A percentile compares a stretch with the other conserved stretches of the same genome.
These are phyloP conservation scores for Noctua fimbriata DNA, from an alignment of 2,888 invertebrate genomes.

Conservation along the genomic window DNA sequence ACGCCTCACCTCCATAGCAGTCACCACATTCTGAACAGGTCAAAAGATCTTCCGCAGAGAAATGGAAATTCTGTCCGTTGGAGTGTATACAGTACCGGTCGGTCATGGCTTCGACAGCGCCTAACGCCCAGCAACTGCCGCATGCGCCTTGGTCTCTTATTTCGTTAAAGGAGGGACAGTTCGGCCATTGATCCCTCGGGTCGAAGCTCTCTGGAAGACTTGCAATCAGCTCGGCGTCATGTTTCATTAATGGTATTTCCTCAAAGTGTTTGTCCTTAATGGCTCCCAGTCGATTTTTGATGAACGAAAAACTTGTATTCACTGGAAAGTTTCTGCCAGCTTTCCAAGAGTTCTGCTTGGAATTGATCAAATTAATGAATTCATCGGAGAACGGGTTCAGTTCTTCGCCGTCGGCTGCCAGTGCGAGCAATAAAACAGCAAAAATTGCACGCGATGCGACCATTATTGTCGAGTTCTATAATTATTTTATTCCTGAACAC, in stretches of 20 bases:
- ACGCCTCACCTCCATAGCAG: neutral
- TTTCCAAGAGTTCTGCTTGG: constrained; percentile 22
- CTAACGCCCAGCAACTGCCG: constrained; percentile 30
- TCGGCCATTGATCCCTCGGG: constrained; percentile 18
- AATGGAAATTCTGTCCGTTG: constrained; percentile 18
- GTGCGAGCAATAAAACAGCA: neutral
- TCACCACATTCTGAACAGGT: neutral
- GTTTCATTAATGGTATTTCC: neutral
- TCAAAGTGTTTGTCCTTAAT: neutral
- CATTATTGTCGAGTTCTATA: constrained; percentile 3
- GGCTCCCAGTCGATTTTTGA: constrained; percentile 3
- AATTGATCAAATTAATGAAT: constrained; percentile 24
- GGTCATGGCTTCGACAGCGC: constrained; percentile 29
- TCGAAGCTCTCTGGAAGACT: constrained; percentile 30
- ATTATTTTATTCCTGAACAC: neutral
- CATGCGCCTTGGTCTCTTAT: constrained; percentile 24
- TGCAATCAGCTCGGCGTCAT: constrained; percentile 11
- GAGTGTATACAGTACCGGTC: constrained; percentile 29
- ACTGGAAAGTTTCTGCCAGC: constrained; percentile 19
- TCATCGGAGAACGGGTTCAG: constrained; percentile 7
- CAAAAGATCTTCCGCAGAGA: constrained; percentile 12
- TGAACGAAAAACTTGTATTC: constrained; percentile 1
- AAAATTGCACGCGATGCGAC: neutral
- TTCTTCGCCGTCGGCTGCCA: neutral
- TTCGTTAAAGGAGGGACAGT: constrained; percentile 23